Base-by-base conservation (phyloP, 2,888 invertebrate genomes). In the Homarus gammarus region DNA sequence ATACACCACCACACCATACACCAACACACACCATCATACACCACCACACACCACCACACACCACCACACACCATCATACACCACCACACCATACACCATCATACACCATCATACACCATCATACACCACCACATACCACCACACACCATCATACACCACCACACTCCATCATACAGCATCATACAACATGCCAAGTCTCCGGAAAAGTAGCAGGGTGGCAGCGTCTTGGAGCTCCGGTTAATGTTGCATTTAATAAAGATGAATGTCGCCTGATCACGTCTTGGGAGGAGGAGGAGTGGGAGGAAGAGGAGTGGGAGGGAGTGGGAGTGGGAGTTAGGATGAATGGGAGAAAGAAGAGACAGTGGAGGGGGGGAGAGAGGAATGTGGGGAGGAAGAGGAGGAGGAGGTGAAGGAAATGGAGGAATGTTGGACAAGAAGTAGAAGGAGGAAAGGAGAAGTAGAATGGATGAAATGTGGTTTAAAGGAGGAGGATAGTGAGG, bases 231-330 rank as follows among this genome's bases (percentile, higher is more conserved):
- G 56, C 31, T 70, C 40, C 49, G 70, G 27, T 82, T 82, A 70
- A 70, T 82, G 82, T 82, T 70, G 82, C 82, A 70, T 82, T 70
- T 68, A 68, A 68, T 82, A 82, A 82, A 68, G 82, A 70, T 44
- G 27, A 68, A 82, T 82, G 82, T 82, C 70, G 70, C 44, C 70
- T 31, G 82, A 82, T 82, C 82, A 73, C 44, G 33, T 38, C 10
- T 33, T 51, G 56, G 56, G 38, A 27, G 56, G 51, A 36, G 33
- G n/a, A 64, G 51, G 33, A 84, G 56, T 72, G 84, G 73, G 36
- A 64, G 73, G 51, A 51, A 72, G 83, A 51, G 72, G 51, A 40
- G 49, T 22, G 18, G 36, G 51, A 51, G 51, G 56, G 61, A 31
- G 61, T 33, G 51, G 36, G 40, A n/a, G 49, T n/a, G 49, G 10